Evolutionary conservation across 2,797 vertebrate genomes (phyloP).

Genomic region (Epinephelus coioides): DNA sequence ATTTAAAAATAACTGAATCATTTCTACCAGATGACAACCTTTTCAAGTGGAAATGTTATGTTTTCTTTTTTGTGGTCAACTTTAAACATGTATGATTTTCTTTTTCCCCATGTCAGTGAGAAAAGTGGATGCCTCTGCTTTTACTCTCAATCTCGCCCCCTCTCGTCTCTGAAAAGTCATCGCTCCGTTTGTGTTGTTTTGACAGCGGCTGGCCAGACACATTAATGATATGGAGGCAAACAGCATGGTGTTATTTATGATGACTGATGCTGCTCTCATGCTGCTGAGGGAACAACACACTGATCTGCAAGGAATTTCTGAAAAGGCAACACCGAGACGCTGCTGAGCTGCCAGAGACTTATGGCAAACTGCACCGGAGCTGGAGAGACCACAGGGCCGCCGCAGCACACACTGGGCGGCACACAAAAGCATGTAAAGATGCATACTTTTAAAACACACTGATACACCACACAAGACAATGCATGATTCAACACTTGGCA

Average conservation of each 20-base stretch:
- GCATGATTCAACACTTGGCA: constrained; percentile 71
- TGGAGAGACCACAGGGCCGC: constrained; percentile 58
- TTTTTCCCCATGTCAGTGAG: not conserved
- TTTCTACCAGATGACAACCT: not conserved
- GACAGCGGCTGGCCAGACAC: constrained; percentile 58
- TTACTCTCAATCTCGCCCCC: not conserved
- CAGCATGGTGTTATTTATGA: constrained; percentile 74
- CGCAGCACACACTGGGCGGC: constrained; percentile 25
- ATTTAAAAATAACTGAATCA: not conserved
- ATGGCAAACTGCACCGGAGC: constrained; percentile 48
- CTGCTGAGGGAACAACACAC: constrained; percentile 67
- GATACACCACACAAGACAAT: constrained; percentile 58
- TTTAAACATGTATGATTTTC: not conserved
- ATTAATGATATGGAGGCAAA: constrained; percentile 59
- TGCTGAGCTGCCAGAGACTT: constrained; percentile 60
- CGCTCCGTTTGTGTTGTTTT: constrained; percentile 41
- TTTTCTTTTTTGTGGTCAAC: not conserved
- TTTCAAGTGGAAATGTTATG: not conserved
- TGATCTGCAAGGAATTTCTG: constrained; percentile 67
- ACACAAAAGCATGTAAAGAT: constrained; percentile 26
- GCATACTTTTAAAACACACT: constrained; percentile 25
- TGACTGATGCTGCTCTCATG: constrained; percentile 61
- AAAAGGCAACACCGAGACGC: constrained; percentile 49
- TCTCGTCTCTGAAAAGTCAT: constrained; percentile 23
- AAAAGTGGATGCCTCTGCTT: not conserved